Evolutionary conservation across 1,140 invertebrate genomes (phyloP), one percentile per base, ranked within the genome.

Genomic region (Dysdera silvatica): DNA sequence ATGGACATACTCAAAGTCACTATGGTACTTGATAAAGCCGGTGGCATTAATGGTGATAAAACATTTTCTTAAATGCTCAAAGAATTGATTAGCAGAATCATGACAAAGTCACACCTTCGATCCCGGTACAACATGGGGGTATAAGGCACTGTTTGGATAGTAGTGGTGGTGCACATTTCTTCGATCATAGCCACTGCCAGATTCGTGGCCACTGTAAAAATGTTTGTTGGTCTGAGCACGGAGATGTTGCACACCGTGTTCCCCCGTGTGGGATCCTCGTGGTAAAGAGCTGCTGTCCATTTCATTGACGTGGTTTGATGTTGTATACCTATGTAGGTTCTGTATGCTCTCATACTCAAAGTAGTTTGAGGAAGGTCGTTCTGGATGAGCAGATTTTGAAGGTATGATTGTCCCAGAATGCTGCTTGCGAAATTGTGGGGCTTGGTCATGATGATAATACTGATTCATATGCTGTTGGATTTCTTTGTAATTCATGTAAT

Each of bases 401-500:
- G 26, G 18, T 28, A 18, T 14, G n/a, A n/a, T n/a, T n/a, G n/a
- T n/a, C n/a, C n/a, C n/a, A n/a, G n/a, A n/a, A n/a, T n/a, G n/a
- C n/a, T n/a, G 18, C 28, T 28, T 31, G 16, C 20, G 16, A 29
- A 4, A 49, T 31, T 29, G 3, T 61, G 33, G 23, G 45, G 49
- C 8, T 6, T 33, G 48, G 16, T 20, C 26, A 31, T 28, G 53
- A 14, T 52, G 56, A 7, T 18, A 29, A 16, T 28, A 29, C 23
- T 52, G 52, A 3, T 83, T 85, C 60, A 87, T 75, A 73, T 87
- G 87, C 67, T 85, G 85, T 73, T 88, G 87, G 71, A 89, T 83
- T 77, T 90, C 87, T 74, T 89, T 85, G 71, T 88, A 89, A 73
- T 90, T 90, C 33, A 87, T 85, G 71, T 89, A 89, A 72, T 89